These are phyloP conservation scores for Trogon surrucura DNA, from an alignment of 2,113 vertebrate species.

Conservation along the genomic window DNA sequence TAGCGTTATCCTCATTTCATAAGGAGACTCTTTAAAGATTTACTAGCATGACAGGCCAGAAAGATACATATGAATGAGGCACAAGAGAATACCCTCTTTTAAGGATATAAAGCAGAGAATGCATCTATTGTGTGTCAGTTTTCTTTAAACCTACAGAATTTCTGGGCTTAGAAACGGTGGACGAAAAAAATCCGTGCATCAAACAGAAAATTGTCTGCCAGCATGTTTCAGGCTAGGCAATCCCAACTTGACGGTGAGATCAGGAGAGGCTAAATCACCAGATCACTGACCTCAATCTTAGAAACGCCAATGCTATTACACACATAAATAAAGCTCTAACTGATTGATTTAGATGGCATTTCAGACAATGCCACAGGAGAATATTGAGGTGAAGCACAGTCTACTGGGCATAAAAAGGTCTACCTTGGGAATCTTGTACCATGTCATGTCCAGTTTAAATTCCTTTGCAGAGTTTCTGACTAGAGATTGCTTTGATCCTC, in stretches of 20 bases:
- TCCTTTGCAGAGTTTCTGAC: background rate
- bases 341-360: background rate
- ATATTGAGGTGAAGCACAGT: background rate
- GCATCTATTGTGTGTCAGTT: background rate
- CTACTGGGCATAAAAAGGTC: background rate
- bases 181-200: background rate
- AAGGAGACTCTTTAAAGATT: background rate
- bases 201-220: background rate
- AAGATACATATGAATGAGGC: background rate
- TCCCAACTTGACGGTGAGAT: background rate
- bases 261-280: background rate
- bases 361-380: background rate
- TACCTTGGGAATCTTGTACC: background rate
- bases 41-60: background rate
- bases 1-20: background rate
- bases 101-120: background rate
- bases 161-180: background rate
- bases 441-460: background rate
- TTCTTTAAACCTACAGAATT: background rate
- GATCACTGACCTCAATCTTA: background rate
- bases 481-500: background rate
- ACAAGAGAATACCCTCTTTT: background rate
- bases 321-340: background rate
- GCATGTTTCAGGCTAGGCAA: background rate
- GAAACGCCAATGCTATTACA: background rate